Conservation (phyloP, 2,888 invertebrate genomes). For the Drosophila falleni region DNA sequence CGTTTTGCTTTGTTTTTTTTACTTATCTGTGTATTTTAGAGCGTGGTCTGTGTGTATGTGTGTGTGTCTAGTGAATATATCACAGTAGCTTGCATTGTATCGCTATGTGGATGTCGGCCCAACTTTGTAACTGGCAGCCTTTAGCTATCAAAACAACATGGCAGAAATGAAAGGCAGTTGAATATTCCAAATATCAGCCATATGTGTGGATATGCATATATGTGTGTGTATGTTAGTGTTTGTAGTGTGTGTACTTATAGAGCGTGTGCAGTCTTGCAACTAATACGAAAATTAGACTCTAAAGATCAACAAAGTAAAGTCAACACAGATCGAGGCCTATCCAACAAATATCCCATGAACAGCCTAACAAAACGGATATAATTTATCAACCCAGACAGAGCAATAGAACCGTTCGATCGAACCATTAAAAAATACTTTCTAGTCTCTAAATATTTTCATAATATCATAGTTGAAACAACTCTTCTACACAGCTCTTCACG, state of each 20-base stretch:
- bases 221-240: slow-evolving; percentile 11
- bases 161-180: slow-evolving; percentile 60
- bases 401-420: no score
- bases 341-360: slow-evolving; percentile 17
- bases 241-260: slow-evolving; percentile 5
- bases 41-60: slow-evolving; percentile 1
- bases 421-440: rapidly evolving
- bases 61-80: slow-evolving; percentile 6
- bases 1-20: neutral
- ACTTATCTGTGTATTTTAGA: no score
- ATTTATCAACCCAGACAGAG: no score
- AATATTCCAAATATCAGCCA: slow-evolving; percentile 2
- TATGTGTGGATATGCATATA: neutral
- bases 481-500: neutral
- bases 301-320: slow-evolving; percentile 27
- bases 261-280: slow-evolving; percentile 14
- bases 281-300: slow-evolving; percentile 21
- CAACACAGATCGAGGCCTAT: neutral
- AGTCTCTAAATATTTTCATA: neutral
- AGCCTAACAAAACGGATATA: neutral
- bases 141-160: slow-evolving; percentile 64
- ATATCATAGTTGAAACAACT: neutral
- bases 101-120: slow-evolving; percentile 29
- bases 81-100: slow-evolving; percentile 39
- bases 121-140: slow-evolving; percentile 65